phyloP scores from a whole-genome alignment of 2,797 vertebrate genomes.

The Cottoperca gobio region DNA sequence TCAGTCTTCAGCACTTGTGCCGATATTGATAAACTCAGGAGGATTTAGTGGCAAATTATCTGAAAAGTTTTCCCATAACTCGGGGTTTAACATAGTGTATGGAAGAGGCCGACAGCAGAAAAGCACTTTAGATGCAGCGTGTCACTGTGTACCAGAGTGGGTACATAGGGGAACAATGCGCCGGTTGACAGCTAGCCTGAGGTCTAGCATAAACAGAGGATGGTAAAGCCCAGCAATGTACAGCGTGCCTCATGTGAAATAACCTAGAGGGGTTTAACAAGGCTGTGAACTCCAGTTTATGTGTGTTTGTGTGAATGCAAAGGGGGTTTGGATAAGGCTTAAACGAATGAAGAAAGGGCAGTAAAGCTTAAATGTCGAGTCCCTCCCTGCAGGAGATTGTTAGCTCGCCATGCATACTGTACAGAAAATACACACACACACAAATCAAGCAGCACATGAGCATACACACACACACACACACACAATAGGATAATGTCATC shows the following conservation, averaged over 20 bases:
- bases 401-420: constrained; percentile 36
- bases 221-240: constrained; percentile 59
- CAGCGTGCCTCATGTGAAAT: constrained; percentile 58
- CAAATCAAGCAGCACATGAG: constrained; percentile 7
- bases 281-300: constrained; percentile 34
- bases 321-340: constrained; percentile 32
- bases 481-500: constrained; percentile 39
- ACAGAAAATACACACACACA: constrained; percentile 18
- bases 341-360: constrained; percentile 65
- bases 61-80: constrained; percentile 24
- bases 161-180: constrained; percentile 43
- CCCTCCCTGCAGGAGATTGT: constrained; percentile 49
- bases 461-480: constrained; percentile 10
- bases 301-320: constrained; percentile 1
- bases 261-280: constrained; percentile 58
- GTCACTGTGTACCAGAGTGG: constrained; percentile 49
- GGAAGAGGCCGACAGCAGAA: neutral
- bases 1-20: neutral
- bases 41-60: neutral
- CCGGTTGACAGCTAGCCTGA: constrained; percentile 63
- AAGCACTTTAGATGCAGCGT: constrained; percentile 28
- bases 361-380: constrained; percentile 36
- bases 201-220: constrained; percentile 76
- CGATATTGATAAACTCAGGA: constrained; percentile 2
- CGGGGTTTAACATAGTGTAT: constrained; percentile 25